A percentile compares a stretch with the other conserved stretches of the same genome.
phyloP scores from a whole-genome alignment of 2,113 vertebrate genomes.

The Odocoileus virginianus region DNA sequence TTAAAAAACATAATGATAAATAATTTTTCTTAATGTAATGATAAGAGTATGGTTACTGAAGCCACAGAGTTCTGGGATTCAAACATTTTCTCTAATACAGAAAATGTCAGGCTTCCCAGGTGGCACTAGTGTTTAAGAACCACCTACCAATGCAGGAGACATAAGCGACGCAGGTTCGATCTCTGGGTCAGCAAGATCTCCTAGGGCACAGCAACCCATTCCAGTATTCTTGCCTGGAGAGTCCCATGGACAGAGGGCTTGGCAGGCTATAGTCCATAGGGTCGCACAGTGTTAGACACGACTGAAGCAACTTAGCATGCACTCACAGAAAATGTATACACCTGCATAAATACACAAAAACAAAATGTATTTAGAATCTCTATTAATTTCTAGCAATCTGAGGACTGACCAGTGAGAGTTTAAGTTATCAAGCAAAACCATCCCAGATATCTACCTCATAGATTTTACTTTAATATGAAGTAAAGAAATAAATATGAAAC shows the following conservation, averaged over 20 bases:
- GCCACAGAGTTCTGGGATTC: neutral
- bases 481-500: neutral
- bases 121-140: neutral
- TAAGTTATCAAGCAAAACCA: neutral
- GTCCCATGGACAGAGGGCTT: neutral
- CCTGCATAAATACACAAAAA: neutral
- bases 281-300: neutral
- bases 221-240: neutral
- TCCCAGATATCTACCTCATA: neutral
- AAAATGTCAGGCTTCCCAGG: neutral
- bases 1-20: neutral
- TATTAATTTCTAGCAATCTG: neutral
- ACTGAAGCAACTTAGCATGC: neutral
- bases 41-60: neutral
- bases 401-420: neutral
- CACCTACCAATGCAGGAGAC: neutral
- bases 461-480: neutral
- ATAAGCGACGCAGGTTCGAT: neutral
- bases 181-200: neutral
- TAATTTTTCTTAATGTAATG: neutral
- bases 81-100: neutral
- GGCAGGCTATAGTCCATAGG: neutral
- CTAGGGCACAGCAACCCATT: neutral
- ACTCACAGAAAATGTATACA: neutral
- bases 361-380: neutral